Conservation (phyloP, 2,888 invertebrate genomes). For the Lymantria dispar region DNA sequence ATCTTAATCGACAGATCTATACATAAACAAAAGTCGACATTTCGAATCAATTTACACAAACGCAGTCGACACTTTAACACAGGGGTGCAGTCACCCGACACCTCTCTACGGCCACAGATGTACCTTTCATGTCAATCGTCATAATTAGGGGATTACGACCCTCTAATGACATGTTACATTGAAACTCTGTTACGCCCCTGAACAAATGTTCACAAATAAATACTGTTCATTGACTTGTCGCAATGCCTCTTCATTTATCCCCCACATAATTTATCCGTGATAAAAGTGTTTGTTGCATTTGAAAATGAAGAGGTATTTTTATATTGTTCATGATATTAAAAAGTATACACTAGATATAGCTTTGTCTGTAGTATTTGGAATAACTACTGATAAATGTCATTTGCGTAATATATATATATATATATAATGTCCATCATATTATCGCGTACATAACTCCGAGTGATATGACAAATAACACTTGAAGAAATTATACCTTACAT, state of each 20-base stretch:
- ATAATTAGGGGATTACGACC: conserved; percentile 79
- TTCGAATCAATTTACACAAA: conserved; percentile 43
- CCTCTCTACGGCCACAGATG: conserved; percentile 75
- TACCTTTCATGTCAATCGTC: conserved; percentile 80
- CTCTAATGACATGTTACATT: conserved; percentile 79
- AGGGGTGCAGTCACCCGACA: conserved; percentile 67
- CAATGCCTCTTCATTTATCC: conserved; percentile 21
- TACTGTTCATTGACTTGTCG: conserved; percentile 61
- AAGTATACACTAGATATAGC: no score
- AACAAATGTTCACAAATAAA: conserved; percentile 73
- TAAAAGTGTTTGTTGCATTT: conserved; percentile 15
- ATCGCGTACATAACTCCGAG: no score
- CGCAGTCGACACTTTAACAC: conserved; percentile 32
- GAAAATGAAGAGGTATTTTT: not conserved
- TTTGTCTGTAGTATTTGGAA: no score
- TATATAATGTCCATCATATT: no score
- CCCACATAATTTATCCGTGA: conserved; percentile 19
- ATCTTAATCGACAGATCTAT: conserved; percentile 2
- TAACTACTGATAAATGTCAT: no score
- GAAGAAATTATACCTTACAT: no score
- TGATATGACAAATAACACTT: no score
- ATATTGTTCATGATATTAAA: no score
- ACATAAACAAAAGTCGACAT: conserved; percentile 30
- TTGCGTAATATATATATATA: no score
- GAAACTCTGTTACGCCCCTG: conserved; percentile 74